Conservation (phyloP, 1,140 invertebrate genomes). For the Lucilia cuprina region DNA sequence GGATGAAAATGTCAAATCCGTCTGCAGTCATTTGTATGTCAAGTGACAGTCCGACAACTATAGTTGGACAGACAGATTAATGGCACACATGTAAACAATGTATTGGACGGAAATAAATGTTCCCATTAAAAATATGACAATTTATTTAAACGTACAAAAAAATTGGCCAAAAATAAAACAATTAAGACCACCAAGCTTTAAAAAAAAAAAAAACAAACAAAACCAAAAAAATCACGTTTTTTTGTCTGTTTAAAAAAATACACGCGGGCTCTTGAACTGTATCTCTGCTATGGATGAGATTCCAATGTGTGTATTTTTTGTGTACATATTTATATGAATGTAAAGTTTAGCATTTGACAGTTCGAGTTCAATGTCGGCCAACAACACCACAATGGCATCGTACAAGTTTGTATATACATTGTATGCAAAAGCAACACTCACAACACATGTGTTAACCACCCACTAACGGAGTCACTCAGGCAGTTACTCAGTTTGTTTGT, state of each 20-base stretch:
- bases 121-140: background rate
- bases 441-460: slow-evolving; percentile 38
- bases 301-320: background rate
- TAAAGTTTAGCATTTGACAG: slow-evolving; percentile 42
- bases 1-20: background rate
- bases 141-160: background rate
- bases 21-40: background rate
- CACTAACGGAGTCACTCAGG: slow-evolving; percentile 21
- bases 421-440: no score
- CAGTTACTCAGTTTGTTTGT: background rate
- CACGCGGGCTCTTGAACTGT: background rate
- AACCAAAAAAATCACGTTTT: background rate
- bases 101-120: background rate
- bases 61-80: background rate
- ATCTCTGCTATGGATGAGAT: background rate
- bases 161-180: background rate
- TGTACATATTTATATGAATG: no score
- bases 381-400: slow-evolving; percentile 47
- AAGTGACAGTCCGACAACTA: background rate
- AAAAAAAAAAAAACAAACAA: background rate
- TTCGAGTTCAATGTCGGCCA: slow-evolving; percentile 61
- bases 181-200: background rate
- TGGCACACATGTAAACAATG: background rate
- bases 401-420: background rate
- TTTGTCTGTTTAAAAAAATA: background rate